Base-by-base conservation (phyloP, 1,140 invertebrate species). In the Polypedilum vanderplanki region DNA sequence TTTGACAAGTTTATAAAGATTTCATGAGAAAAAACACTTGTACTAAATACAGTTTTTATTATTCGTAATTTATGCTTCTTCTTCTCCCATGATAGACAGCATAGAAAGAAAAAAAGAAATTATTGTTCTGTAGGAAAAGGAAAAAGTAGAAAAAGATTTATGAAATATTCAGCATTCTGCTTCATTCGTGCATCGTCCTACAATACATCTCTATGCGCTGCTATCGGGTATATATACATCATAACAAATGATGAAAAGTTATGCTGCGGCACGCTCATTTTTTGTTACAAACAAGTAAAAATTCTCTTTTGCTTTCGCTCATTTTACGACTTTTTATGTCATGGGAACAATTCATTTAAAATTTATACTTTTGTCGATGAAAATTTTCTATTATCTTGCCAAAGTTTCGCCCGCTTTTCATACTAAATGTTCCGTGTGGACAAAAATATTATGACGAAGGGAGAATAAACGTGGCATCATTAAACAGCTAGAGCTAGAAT, bases 1-100 rank as follows among this genome's bases (percentile, higher is more conserved):
- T 18, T 8, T 70, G 65, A 22, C 65, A 70, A 70, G 17, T 70
- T 70, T 70, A 70, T 70, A 20, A 70, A 70, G 65, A 20, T 70
- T 70, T 70, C 17, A 20, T 20, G 18, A 20, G 65, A 20, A 33
- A 33, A 33, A 33, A 33, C 5, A 33, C 24, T 33, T 33, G 24
- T 33, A 33, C 24, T 33, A 33, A 33, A 33, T 33, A 33, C 24
- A 33, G 5, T 33, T 33, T 33, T 33, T 33, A 33, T 33, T 33
- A 33, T 33, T 33, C 24, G 24, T 33, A 33, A 33, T 33, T 70
- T 70, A 18, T 10, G 18, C 65, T 70, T 70, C 20, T 70, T 70
- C 17, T 20, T 70, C 8, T 57, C 10, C 46, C n/a, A 57, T 57
- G 46, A 57, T 57, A 33, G 24, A 33, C 24, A 33, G 24, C 24